These are phyloP conservation scores for Colinus virginianus DNA, from an alignment of 2,113 vertebrate genomes.

Conservation along the genomic window DNA sequence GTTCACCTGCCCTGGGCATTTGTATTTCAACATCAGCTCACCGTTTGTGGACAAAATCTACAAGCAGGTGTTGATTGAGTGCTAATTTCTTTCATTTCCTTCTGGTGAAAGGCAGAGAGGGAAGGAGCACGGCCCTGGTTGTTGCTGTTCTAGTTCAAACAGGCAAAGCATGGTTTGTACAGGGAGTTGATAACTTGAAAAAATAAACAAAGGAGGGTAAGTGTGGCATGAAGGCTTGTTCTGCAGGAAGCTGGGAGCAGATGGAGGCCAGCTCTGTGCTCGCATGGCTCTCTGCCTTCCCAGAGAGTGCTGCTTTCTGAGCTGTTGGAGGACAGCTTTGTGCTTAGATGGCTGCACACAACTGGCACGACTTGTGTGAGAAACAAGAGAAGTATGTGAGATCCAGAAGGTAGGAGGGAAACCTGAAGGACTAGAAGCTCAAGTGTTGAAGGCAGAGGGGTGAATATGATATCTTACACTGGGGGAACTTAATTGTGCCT, in stretches of 20 bases:
- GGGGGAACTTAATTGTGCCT: not conserved
- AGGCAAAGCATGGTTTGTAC: not conserved
- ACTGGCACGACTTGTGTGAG: not conserved
- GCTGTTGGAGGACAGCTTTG: not conserved
- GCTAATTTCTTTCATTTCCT: conserved; percentile 48
- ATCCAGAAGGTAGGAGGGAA: not conserved
- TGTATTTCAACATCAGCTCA: not conserved
- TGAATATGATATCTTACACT: not conserved
- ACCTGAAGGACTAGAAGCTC: not conserved
- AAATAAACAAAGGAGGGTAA: not conserved
- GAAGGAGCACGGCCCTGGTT: not conserved
- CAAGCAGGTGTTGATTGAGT: conserved; percentile 27
- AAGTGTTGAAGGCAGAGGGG: not conserved
- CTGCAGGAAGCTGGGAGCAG: not conserved
- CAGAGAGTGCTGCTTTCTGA: not conserved
- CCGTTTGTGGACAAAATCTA: not conserved
- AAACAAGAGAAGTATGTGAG: not conserved
- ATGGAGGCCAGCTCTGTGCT: not conserved
- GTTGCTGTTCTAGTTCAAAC: not conserved
- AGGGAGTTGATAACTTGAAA: not conserved
- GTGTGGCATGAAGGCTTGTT: rapidly evolving
- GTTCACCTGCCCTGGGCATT: not conserved
- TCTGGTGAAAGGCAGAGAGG: not conserved
- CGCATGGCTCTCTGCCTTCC: not conserved
- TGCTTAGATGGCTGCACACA: not conserved